phyloP scores from a whole-genome alignment of 2,888 invertebrate genomes.

The Rhagium mordax region DNA sequence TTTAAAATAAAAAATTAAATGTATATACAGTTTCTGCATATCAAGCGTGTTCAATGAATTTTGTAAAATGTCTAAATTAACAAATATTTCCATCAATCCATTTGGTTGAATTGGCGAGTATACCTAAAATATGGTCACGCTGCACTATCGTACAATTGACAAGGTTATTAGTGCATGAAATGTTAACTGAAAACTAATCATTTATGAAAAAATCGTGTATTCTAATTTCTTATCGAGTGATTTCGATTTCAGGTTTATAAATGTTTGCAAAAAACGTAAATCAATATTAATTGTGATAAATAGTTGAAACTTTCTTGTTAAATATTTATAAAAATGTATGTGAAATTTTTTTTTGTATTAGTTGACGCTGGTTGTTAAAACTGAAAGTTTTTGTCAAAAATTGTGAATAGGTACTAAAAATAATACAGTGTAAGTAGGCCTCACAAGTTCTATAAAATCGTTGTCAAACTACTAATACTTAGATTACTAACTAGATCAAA shows the following conservation, averaged over 20 bases:
- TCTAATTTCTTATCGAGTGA: background rate
- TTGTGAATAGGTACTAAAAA: background rate
- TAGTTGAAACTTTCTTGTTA: constrained; percentile 17
- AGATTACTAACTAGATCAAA: too few species aligned
- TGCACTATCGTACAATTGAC: background rate
- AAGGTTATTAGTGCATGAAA: background rate
- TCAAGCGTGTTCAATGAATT: background rate
- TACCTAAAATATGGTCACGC: background rate
- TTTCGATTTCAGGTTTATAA: background rate
- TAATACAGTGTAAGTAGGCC: background rate
- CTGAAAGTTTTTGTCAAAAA: background rate
- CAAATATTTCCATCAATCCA: background rate
- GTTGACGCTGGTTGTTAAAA: background rate
- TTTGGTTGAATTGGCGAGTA: background rate
- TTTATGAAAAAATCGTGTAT: background rate
- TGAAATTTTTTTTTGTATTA: background rate
- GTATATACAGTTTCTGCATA: background rate
- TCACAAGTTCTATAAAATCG: constrained; percentile 17
- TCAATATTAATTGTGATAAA: constrained; percentile 31
- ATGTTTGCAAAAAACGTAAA: constrained; percentile 10
- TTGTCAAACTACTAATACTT: too few species aligned
- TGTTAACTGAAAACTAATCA: background rate
- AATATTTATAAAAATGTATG: constrained; percentile 15
- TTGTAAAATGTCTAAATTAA: background rate
- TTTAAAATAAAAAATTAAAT: background rate